phyloP scores from a whole-genome alignment of 2,797 vertebrate species.

The Australoheros facetus region DNA sequence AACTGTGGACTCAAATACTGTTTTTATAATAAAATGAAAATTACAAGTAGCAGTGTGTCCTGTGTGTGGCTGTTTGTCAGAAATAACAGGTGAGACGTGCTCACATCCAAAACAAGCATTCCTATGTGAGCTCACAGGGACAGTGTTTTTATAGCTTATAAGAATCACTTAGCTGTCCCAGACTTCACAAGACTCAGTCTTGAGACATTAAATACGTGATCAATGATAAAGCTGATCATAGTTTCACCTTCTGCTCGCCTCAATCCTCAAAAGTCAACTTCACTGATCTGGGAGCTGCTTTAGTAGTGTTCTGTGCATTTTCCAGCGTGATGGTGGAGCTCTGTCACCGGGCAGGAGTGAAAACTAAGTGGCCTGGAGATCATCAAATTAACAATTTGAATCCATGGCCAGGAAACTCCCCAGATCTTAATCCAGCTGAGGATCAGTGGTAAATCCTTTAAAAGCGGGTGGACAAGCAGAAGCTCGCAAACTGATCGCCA shows the following conservation, averaged over 20 bases:
- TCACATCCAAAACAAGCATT: neutral
- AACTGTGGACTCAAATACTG: conserved; percentile 86
- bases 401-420: neutral
- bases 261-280: neutral
- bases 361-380: neutral
- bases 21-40: conserved; percentile 87
- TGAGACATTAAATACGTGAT: neutral
- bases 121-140: neutral
- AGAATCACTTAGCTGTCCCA: neutral
- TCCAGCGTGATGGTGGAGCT: too few relatives aligned
- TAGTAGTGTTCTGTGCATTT: neutral
- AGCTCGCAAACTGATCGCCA: neutral
- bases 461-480: conserved; percentile 1
- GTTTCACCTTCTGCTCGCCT: neutral
- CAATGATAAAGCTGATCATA: neutral
- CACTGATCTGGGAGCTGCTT: neutral
- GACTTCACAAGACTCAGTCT: neutral
- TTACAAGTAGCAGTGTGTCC: conserved; percentile 64
- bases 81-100: too few relatives aligned
- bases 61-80: conserved; percentile 26
- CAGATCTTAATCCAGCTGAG: neutral
- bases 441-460: neutral
- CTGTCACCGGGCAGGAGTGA: neutral
- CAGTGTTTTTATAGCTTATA: neutral
- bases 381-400: neutral